Evolutionary conservation across 2,888 invertebrate species (phyloP), one percentile per base, ranked within the genome.

Genomic region (Lasius fuliginosus): DNA sequence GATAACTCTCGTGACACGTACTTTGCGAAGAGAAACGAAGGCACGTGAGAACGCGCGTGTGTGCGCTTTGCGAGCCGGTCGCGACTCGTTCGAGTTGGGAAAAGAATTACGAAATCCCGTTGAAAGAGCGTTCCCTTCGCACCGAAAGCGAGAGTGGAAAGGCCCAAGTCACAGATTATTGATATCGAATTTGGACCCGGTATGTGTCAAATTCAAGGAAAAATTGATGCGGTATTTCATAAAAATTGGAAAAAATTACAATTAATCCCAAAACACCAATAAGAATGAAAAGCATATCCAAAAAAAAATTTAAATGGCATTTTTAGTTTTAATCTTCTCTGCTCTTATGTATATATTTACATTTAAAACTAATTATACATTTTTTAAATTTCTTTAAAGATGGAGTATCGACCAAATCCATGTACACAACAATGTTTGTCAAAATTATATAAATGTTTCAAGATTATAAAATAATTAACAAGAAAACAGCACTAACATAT

Each of bases 31-130:
- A 33, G 65, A 46, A 65, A n/a, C 73, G 76, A 81, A 81, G 82
- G 81, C 73, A 88, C 84, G 84, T 87, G 86, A 85, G 76, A 89
- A 86, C 73, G 60, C 82, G 88, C 79, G 86, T 81, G 88, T 89
- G 89, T 85, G 87, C 84, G 84, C 79, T 86, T 83, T 77, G 40
- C 40, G 86, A 85, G 85, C 77, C 23, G 79, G 69, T 84, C 67
- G 67, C 42, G 56, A 49, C 76, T 79, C 74, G 79, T 84, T 82
- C 88, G 74, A 79, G 84, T 93, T 92, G 92, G 90, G 92, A 92
- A 93, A 87, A 93, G 92, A 83, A 88, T 94, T 94, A 92, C 92
- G 93, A 94, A 94, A 94, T 89, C 67, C 81, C 86, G 77, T 88
- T 89, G 89, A 91, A 90, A 91, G 87, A 91, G 87, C 85, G 84